These are phyloP conservation scores for Dufourea novaeangliae DNA, from an alignment of 1,140 invertebrate genomes.

Conservation along the genomic window DNA sequence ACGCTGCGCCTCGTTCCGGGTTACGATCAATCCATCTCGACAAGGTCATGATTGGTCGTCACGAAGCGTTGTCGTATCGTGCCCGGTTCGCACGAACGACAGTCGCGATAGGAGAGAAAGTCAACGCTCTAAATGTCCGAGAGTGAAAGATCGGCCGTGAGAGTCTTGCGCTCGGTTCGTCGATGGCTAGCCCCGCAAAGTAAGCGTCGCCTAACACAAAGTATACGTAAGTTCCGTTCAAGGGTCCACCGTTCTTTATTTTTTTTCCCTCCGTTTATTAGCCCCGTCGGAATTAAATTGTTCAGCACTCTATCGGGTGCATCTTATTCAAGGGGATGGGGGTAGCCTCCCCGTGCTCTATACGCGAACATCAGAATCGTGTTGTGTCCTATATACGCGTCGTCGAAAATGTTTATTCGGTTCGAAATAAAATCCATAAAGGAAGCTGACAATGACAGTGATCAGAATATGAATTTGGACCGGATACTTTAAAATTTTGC, in stretches of 20 bases:
- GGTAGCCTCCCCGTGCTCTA: too few relatives aligned
- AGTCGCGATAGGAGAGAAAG: slow-evolving; percentile 65
- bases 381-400: too few relatives aligned
- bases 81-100: slow-evolving; percentile 63
- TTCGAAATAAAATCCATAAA: too few relatives aligned
- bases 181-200: slow-evolving; percentile 18
- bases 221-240: slow-evolving; percentile 39
- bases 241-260: slow-evolving; percentile 50
- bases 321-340: too few relatives aligned
- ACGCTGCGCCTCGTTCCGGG: slow-evolving; percentile 46
- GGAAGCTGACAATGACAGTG: too few relatives aligned
- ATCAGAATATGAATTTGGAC: too few relatives aligned
- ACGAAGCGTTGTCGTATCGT: slow-evolving; percentile 40
- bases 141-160: slow-evolving; percentile 66
- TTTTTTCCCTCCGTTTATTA: slow-evolving; percentile 33
- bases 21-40: slow-evolving; percentile 54
- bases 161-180: slow-evolving; percentile 43
- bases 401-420: too few relatives aligned
- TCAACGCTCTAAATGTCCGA: slow-evolving; percentile 68
- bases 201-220: slow-evolving; percentile 53
- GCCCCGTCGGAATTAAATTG: slow-evolving; percentile 26
- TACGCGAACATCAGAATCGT: too few relatives aligned
- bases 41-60: slow-evolving; percentile 55
- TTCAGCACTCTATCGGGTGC: not conserved
- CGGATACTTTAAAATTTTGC: too few relatives aligned